Conservation (phyloP, 2,113 vertebrate genomes). For the Burhinus oedicnemus region DNA sequence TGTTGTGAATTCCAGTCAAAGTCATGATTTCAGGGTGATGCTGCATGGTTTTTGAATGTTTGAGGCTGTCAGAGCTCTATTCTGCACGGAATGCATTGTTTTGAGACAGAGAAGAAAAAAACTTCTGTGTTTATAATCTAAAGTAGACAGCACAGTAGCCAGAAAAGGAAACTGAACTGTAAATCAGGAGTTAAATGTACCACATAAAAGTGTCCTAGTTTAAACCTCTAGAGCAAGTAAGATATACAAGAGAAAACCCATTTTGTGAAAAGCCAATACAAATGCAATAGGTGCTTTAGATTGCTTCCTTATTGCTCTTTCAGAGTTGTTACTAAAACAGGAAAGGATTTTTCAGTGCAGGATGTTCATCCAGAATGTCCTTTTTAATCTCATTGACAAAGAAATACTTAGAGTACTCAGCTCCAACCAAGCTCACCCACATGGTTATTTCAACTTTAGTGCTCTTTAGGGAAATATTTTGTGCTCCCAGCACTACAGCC, state of each 20-base stretch:
- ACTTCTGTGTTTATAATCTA: neutral
- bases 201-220: neutral
- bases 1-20: neutral
- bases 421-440: neutral
- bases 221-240: neutral
- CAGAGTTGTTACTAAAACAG: neutral
- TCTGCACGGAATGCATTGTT: neutral
- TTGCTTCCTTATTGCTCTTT: neutral
- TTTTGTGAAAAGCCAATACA: neutral
- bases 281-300: neutral
- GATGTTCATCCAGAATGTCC: neutral
- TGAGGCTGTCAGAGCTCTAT: neutral
- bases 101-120: neutral
- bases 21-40: neutral
- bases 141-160: neutral
- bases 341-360: conserved; percentile 4
- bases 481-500: neutral
- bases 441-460: neutral
- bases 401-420: neutral
- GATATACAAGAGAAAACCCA: neutral
- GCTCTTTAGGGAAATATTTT: neutral
- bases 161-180: neutral
- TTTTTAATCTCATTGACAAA: conserved; percentile 6
- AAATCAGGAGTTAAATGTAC: neutral
- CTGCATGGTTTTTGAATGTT: neutral